Base-by-base conservation (phyloP, 2,888 invertebrate species). In the Fabriciana adippe region DNA sequence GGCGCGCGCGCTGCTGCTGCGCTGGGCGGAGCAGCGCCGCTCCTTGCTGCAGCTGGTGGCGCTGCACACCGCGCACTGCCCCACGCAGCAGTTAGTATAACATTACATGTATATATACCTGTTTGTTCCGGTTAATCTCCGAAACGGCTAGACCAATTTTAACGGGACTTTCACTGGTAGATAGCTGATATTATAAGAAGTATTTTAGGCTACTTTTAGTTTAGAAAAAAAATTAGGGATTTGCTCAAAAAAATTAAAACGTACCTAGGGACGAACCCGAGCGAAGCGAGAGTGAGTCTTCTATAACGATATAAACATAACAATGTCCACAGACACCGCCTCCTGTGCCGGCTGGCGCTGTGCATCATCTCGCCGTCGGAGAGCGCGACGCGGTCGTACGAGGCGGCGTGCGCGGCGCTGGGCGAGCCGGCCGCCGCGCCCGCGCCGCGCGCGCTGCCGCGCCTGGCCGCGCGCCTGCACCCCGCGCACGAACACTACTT, bases 311-410 rank as follows among this genome's bases (percentile, higher is more conserved):
- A n/a, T n/a, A n/a, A 16, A 53, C 35, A 15, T n/a, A 31, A 14
- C 66, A n/a, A 45, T 59, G 61, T 53, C 72, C 70, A 0, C 81
- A 92, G 92, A 5, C 89, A 87, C 71, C 87, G 89, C 1, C 70
- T 85, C 1, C 81, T 92, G 6, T 82, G 86, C 68, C 85, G 85
- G 6, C 78, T 87, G 63, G 87, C 86, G 0, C 81, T 78, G n/a
- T 88, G 85, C 77, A 69, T 87, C 2, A 66, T 85, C 0, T 64
- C 75, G 0, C 81, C 85, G 0, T 76, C 78, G 1, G 79, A 80
- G 2, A 55, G 61, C 2, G 51, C 77, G 0, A 61, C 73, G 0
- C 79, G 78, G 0, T 77, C 80, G 0, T 88, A 79, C 80, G 85
- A 86, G 70, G n/a, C 76, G 2, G 75, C 82, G 2, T 83, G 83